Percentiles rank a stretch among this genome's conserved stretches.
Evolutionary conservation across 2,797 vertebrate genomes (phyloP).

Genomic region (Trematomus bernacchii): DNA sequence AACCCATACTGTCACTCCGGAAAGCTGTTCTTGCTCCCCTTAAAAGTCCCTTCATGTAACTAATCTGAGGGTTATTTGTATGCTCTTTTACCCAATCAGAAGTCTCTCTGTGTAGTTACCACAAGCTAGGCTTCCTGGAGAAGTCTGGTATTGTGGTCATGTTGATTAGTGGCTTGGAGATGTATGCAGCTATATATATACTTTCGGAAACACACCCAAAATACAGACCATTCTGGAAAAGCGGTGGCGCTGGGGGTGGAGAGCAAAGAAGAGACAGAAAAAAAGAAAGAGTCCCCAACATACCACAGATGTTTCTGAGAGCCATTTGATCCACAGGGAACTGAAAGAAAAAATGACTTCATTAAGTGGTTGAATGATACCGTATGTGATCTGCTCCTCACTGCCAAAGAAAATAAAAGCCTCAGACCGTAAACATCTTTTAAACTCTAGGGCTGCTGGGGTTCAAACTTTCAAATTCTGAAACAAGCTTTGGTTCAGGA

Average conservation of each 20-base stretch:
- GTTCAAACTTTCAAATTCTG: neutral
- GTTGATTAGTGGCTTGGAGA: conserved; percentile 72
- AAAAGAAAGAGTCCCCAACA: conserved; percentile 38
- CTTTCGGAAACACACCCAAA: conserved; percentile 66
- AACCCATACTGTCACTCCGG: conserved; percentile 3
- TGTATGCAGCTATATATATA: conserved; percentile 56
- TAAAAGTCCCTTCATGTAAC: conserved; percentile 18
- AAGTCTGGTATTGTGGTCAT: conserved; percentile 62
- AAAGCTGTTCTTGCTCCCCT: conserved; percentile 17
- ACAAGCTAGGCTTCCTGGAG: conserved; percentile 60
- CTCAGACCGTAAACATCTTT: neutral
- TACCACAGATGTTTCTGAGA: conserved; percentile 66
- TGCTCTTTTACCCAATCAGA: conserved; percentile 38
- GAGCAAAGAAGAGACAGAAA: neutral
- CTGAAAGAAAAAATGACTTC: conserved; percentile 42
- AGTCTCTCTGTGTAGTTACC: conserved; percentile 24
- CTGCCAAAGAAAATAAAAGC: conserved; percentile 19
- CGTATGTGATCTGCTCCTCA: conserved; percentile 18
- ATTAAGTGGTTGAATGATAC: conserved; percentile 39
- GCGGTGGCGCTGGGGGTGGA: conserved; percentile 2
- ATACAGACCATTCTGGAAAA: conserved; percentile 55
- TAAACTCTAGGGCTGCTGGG: neutral
- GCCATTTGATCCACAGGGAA: conserved; percentile 46
- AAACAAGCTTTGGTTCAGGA: neutral
- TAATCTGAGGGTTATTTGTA: conserved; percentile 53